Percentiles rank a stretch among this genome's conserved stretches.
phyloP scores from a whole-genome alignment of 1,140 invertebrate genomes.

The Drosophila teissieri region DNA sequence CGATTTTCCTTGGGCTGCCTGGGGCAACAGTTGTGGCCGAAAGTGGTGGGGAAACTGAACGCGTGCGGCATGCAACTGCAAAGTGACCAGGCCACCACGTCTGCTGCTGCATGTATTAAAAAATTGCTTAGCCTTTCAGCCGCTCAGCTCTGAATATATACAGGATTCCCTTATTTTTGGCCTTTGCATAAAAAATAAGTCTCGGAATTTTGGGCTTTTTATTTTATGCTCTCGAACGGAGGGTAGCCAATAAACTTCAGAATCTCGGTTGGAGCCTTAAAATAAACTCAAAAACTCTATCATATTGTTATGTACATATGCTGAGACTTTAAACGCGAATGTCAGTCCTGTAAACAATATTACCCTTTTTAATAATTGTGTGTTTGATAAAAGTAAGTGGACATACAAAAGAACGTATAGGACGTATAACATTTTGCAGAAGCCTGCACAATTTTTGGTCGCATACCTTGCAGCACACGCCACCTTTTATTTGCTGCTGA shows the following conservation, averaged over 20 bases:
- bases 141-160: slow-evolving; percentile 14
- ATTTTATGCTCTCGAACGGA: neutral
- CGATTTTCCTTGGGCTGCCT: slow-evolving; percentile 48
- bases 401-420: slow-evolving; percentile 15
- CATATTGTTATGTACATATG: no score
- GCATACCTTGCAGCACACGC: slow-evolving; percentile 38
- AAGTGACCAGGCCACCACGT: slow-evolving; percentile 50
- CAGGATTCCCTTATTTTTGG: slow-evolving; percentile 38
- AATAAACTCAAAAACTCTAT: no score
- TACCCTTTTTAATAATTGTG: no score
- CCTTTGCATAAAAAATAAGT: slow-evolving; percentile 65
- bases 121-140: slow-evolving; percentile 61
- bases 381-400: no score
- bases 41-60: slow-evolving; percentile 30
- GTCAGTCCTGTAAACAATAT: no score
- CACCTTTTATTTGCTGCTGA: slow-evolving; percentile 17
- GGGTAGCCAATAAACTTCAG: neutral
- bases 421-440: slow-evolving; percentile 15
- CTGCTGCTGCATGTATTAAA: slow-evolving; percentile 53
- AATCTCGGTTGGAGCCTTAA: no score
- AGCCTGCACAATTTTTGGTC: slow-evolving; percentile 26
- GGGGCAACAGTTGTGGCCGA: slow-evolving; percentile 64
- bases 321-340: no score
- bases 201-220: slow-evolving; percentile 7
- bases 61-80: slow-evolving; percentile 74